A percentile compares a stretch with the other conserved stretches of the same genome.
Conservation (phyloP, 2,888 invertebrate species). For the Hoplodrina ambigua region DNA sequence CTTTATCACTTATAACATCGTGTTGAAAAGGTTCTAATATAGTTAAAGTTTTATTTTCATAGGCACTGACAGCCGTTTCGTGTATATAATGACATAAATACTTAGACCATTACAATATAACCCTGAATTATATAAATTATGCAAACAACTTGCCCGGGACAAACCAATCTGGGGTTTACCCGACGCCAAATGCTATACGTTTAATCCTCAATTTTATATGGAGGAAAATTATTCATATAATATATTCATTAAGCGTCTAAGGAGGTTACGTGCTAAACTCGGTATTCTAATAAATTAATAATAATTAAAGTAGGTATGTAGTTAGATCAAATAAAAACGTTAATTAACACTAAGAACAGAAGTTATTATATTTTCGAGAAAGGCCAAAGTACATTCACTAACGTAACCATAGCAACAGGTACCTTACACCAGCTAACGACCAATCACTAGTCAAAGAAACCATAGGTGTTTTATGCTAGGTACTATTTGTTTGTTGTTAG, state of each 20-base stretch:
- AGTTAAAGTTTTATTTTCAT: not conserved
- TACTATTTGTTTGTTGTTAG: conserved; percentile 6
- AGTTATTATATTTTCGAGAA: no score
- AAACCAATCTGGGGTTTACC: conserved; percentile 28
- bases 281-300: not conserved
- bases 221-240: conserved; percentile 19
- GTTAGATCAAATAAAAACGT: no score
- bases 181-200: not conserved
- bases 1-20: not conserved
- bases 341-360: no score
- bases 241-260: not conserved
- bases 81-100: not conserved
- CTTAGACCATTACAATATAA: not conserved
- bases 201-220: not conserved
- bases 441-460: conserved; percentile 7
- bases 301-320: no score
- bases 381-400: not conserved
- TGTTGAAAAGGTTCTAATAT: not conserved
- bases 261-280: not conserved
- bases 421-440: not conserved
- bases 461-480: not conserved
- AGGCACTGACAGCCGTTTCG: not conserved
- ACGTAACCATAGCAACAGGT: no score
- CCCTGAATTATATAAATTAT: conserved; percentile 23
- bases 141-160: conserved; percentile 9